Conservation (phyloP, 1,140 invertebrate species). For the Zaprionus davidi region DNA sequence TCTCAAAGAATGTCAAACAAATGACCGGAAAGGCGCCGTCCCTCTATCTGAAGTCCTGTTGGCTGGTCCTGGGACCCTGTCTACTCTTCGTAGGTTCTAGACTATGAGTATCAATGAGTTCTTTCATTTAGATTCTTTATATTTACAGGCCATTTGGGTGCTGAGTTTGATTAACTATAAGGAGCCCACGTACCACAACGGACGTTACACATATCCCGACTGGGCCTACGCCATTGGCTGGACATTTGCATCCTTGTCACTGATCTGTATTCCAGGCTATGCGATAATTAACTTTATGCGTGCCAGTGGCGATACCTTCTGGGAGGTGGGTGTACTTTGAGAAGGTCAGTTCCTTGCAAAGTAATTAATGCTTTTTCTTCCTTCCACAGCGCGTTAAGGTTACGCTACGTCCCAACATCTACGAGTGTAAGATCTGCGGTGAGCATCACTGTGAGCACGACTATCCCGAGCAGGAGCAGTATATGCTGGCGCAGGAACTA, state of each 20-base stretch:
- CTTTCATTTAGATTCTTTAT: conserved; percentile 6
- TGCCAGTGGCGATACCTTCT: conserved; percentile 89
- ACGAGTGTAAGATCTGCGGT: conserved; percentile 86
- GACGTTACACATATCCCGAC: conserved; percentile 90
- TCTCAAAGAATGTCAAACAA: conserved; percentile 92
- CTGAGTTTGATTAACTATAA: conserved; percentile 94
- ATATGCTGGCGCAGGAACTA: conserved; percentile 78
- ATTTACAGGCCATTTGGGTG: conserved; percentile 91
- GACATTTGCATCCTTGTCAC: conserved; percentile 91
- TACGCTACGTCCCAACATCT: conserved; percentile 86
- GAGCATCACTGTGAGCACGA: conserved; percentile 85
- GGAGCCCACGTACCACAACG: conserved; percentile 91
- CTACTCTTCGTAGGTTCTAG: conserved; percentile 89
- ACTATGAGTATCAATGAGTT: neutral
- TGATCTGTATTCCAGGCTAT: conserved; percentile 93
- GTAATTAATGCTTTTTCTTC: neutral
- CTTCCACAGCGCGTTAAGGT: conserved; percentile 85
- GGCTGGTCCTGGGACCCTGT: conserved; percentile 92
- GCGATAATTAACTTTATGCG: conserved; percentile 90
- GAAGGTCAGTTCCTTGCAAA: neutral
- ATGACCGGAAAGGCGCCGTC: conserved; percentile 93
- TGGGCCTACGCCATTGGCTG: conserved; percentile 96
- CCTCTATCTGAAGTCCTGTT: conserved; percentile 93
- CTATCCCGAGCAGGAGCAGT: conserved; percentile 79
- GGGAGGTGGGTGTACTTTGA: conserved; percentile 87